Evolutionary conservation across 2,888 invertebrate genomes (phyloP).

Genomic region (Pimpla rufipes): DNA sequence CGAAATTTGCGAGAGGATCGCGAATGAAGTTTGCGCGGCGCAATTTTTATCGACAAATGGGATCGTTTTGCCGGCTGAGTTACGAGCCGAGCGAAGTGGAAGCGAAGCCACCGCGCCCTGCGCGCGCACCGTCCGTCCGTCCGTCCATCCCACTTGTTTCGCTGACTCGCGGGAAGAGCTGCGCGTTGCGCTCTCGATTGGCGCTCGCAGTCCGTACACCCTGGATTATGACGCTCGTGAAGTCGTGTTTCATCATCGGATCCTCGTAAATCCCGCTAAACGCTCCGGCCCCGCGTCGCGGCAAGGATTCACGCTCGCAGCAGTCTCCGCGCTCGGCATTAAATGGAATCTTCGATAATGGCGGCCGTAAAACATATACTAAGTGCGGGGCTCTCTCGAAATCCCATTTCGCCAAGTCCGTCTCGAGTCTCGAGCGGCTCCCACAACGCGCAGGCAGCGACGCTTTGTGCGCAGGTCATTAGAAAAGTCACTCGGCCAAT

Average conservation of each 20-base stretch:
- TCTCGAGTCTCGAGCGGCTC: too few species aligned
- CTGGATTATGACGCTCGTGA: constrained; percentile 29
- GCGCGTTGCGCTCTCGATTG: not conserved
- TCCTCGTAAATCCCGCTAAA: constrained; percentile 17
- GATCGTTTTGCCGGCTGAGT: constrained; percentile 53
- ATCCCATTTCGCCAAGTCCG: too few species aligned
- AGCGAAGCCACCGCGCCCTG: constrained; percentile 68
- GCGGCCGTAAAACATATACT: too few species aligned
- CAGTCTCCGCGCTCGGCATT: not conserved
- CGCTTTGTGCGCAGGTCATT: too few species aligned
- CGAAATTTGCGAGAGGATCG: not conserved
- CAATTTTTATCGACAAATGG: not conserved
- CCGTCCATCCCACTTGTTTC: constrained; percentile 68
- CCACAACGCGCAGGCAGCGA: too few species aligned
- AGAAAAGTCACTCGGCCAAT: too few species aligned
- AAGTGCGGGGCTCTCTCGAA: too few species aligned
- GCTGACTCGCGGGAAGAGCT: too few species aligned
- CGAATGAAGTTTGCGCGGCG: not conserved
- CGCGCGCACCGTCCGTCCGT: too few species aligned
- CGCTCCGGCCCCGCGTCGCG: constrained; percentile 27
- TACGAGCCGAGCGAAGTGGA: constrained; percentile 70
- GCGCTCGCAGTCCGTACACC: not conserved
- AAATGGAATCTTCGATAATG: too few species aligned
- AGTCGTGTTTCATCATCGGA: constrained; percentile 34
- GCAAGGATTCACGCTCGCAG: not conserved